Conservation (phyloP, 1,140 invertebrate genomes). For the Pararge aegeria region DNA sequence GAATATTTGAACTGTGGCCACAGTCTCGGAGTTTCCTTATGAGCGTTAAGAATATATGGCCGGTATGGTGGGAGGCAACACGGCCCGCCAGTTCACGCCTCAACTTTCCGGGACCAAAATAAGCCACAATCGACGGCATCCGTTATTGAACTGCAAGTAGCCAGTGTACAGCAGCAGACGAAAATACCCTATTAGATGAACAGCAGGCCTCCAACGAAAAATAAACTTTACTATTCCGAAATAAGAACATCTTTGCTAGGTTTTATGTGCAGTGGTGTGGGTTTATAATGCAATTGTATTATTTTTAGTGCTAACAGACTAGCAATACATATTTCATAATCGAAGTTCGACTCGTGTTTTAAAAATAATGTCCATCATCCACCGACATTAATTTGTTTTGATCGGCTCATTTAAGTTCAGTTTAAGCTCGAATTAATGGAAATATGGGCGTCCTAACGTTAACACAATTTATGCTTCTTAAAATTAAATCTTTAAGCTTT, state of each 20-base stretch:
- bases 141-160: slow-evolving; percentile 59
- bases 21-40: slow-evolving; percentile 58
- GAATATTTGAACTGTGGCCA: slow-evolving; percentile 49
- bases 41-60: slow-evolving; percentile 30
- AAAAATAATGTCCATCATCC: slow-evolving; percentile 4
- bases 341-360: slow-evolving; percentile 1
- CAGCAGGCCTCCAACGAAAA: neutral
- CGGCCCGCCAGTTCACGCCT: slow-evolving; percentile 52
- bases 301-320: slow-evolving; percentile 3
- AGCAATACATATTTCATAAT: slow-evolving; percentile 1
- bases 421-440: slow-evolving; percentile 5
- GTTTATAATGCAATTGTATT: slow-evolving; percentile 1
- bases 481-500: no score
- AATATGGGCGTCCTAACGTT: neutral
- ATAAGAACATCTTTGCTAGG: slow-evolving; percentile 4
- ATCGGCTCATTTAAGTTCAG: neutral
- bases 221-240: slow-evolving; percentile 4
- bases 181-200: slow-evolving; percentile 8
- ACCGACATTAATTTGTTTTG: slow-evolving; percentile 6
- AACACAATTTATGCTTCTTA: no score
- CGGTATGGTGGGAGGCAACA: slow-evolving; percentile 20
- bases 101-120: slow-evolving; percentile 68
- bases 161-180: neutral
- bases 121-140: slow-evolving; percentile 69
- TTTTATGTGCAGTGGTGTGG: neutral